phyloP scores from a whole-genome alignment of 2,113 vertebrate species.

The Austrofundulus limnaeus region DNA sequence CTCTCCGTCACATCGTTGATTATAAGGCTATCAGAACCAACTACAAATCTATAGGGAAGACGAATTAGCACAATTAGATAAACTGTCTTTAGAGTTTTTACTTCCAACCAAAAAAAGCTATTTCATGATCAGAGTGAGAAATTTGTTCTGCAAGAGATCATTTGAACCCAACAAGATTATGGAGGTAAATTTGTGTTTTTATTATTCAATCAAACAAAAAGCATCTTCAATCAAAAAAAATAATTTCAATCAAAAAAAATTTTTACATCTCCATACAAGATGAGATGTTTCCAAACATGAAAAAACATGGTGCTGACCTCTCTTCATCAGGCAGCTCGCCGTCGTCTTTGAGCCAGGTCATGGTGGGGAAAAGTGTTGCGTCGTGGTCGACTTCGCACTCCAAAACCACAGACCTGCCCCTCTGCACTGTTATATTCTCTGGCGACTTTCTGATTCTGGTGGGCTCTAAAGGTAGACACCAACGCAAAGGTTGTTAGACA shows the following conservation, averaged over 20 bases:
- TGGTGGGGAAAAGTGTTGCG: constrained; percentile 80
- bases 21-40: constrained; percentile 86
- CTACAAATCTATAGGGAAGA: constrained; percentile 77
- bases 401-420: constrained; percentile 84
- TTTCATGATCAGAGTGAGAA: background rate
- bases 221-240: too few species aligned
- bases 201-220: too few species aligned
- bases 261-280: too few species aligned
- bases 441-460: constrained; percentile 92
- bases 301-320: constrained; percentile 78
- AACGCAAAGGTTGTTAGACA: too few species aligned
- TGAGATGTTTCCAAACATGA: background rate
- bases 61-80: background rate
- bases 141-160: too few species aligned
- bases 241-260: too few species aligned
- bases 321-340: constrained; percentile 86
- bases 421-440: constrained; percentile 86
- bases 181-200: too few species aligned
- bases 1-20: constrained; percentile 85
- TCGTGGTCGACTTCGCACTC: constrained; percentile 94
- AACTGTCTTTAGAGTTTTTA: too few species aligned
- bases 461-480: constrained; percentile 80
- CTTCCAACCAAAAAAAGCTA: background rate
- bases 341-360: constrained; percentile 89
- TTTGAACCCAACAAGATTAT: background rate